These are phyloP conservation scores for Eucidaris tribuloides DNA, from an alignment of 35 echinoderm and acorn worm genomes.

Conservation along the genomic window DNA sequence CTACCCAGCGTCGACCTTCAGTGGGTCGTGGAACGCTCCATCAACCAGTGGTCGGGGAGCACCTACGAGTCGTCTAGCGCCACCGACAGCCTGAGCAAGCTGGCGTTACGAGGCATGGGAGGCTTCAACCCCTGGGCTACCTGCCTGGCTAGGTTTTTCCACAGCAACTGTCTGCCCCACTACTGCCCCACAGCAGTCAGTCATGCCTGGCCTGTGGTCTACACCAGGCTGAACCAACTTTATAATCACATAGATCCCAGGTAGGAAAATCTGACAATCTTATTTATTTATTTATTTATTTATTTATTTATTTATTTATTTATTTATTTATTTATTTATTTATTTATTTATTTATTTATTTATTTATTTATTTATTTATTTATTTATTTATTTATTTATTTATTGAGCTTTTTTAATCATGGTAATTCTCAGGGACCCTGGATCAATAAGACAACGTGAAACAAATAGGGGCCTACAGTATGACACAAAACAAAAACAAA, in stretches of 20 bases:
- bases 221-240: conserved; percentile 79
- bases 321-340: no score
- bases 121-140: conserved; percentile 83
- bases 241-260: conserved; percentile 92
- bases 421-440: no score
- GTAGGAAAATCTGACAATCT: no score
- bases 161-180: conserved; percentile 75
- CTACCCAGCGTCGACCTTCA: conserved; percentile 78
- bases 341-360: no score
- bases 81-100: conserved; percentile 73
- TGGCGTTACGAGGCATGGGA: conserved; percentile 77
- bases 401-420: no score
- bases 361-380: no score
- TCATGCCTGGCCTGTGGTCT: conserved; percentile 90
- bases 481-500: no score
- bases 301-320: no score
- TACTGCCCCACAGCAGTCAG: conserved; percentile 83
- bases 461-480: no score
- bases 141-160: conserved; percentile 85
- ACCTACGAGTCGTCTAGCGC: conserved; percentile 80
- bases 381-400: no score
- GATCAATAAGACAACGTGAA: no score
- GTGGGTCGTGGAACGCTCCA: conserved; percentile 95
- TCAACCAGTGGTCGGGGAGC: conserved; percentile 93
- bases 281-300: no score